phyloP scores from a whole-genome alignment of 2,113 vertebrate species.

The Syngnathoides biaculeatus region DNA sequence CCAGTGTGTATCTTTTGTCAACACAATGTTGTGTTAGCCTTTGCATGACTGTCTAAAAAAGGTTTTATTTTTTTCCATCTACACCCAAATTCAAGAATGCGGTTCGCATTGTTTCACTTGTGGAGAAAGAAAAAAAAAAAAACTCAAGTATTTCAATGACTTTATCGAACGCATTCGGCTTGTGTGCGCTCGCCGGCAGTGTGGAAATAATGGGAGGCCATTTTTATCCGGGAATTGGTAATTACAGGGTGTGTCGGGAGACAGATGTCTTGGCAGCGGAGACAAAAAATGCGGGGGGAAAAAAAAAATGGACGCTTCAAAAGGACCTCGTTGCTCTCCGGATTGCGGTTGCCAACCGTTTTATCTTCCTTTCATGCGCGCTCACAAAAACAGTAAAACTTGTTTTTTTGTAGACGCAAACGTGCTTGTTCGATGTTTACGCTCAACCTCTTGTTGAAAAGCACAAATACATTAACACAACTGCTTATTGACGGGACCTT shows the following conservation, averaged over 20 bases:
- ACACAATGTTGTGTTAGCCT: conserved; percentile 10
- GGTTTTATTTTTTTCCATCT: conserved; percentile 19
- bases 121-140: not conserved
- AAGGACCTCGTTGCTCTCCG: conserved; percentile 41
- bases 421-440: conserved; percentile 6
- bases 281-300: conserved; percentile 47
- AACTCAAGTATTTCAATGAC: conserved; percentile 9
- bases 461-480: not conserved
- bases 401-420: not conserved
- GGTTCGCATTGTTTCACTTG: conserved; percentile 18
- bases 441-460: not conserved
- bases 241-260: conserved; percentile 81
- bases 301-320: conserved; percentile 54
- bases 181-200: conserved; percentile 43
- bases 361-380: conserved; percentile 53
- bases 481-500: no score
- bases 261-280: conserved; percentile 77
- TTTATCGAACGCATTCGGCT: conserved; percentile 21
- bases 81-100: conserved; percentile 16
- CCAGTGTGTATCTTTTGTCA: conserved; percentile 10
- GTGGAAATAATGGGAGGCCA: conserved; percentile 71
- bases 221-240: conserved; percentile 72
- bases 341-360: conserved; percentile 50
- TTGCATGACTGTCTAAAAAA: not conserved
- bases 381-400: conserved; percentile 9